Percentiles rank a stretch among this genome's conserved stretches.
Conservation (phyloP, 2,113 vertebrate species). For the Galbula dea region DNA sequence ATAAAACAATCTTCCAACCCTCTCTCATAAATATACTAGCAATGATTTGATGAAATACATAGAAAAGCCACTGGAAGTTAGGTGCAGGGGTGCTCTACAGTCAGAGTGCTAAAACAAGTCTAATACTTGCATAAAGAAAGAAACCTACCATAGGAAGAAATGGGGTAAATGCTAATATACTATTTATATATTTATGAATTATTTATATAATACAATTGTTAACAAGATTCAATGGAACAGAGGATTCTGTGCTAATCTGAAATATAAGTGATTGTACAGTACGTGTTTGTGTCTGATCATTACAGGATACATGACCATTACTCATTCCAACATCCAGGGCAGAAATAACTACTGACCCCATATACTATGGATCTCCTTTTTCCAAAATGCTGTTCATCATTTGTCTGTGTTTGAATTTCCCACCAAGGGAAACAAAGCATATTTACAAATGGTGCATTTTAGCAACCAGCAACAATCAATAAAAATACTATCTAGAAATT, state of each 20-base stretch:
- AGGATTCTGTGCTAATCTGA: background rate
- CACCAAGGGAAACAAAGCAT: background rate
- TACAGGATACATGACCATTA: accelerated
- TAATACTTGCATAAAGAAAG: background rate
- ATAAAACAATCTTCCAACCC: background rate
- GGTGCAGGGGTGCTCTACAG: background rate
- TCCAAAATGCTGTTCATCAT: background rate
- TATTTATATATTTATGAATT: background rate
- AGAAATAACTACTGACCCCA: background rate
- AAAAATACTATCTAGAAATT: background rate
- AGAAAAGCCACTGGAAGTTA: background rate
- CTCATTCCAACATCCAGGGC: background rate
- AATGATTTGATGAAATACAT: background rate
- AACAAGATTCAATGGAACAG: background rate
- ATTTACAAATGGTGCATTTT: background rate
- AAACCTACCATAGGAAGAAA: background rate
- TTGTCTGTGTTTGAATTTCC: background rate
- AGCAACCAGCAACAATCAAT: background rate
- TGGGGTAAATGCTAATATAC: background rate
- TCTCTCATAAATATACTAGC: background rate
- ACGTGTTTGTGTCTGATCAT: background rate
- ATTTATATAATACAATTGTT: background rate
- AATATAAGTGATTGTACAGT: background rate
- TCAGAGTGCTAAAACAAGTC: background rate
- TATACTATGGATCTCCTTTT: background rate